These are phyloP conservation scores for Laticauda laticaudata DNA, from an alignment of 2,113 vertebrate species.

Conservation along the genomic window DNA sequence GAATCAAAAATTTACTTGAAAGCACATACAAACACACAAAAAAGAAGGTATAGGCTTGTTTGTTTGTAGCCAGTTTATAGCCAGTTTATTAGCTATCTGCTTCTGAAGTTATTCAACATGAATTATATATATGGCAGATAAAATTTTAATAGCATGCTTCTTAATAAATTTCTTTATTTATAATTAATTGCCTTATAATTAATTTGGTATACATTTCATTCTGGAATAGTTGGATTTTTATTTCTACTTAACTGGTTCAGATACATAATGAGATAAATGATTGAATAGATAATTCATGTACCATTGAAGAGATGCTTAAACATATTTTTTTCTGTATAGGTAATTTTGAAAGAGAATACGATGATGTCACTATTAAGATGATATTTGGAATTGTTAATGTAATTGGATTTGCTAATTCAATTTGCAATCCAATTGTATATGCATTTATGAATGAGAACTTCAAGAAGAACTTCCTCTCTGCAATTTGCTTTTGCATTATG, in stretches of 20 bases:
- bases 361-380: constrained; percentile 76
- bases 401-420: constrained; percentile 75
- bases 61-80: too few relatives aligned
- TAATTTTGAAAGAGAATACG: constrained; percentile 69
- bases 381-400: constrained; percentile 71
- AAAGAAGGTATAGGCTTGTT: background rate
- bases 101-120: background rate
- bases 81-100: background rate
- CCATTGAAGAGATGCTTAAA: constrained; percentile 9
- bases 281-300: background rate
- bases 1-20: background rate
- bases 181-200: background rate
- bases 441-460: constrained; percentile 78
- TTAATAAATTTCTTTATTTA: background rate
- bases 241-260: background rate
- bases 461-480: constrained; percentile 72
- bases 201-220: background rate
- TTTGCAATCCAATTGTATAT: constrained; percentile 76
- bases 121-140: background rate
- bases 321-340: constrained; percentile 53
- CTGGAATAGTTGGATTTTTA: background rate
- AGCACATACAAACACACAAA: background rate
- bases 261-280: background rate
- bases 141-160: background rate
- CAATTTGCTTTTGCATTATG: constrained; percentile 65